Evolutionary conservation across 2,113 vertebrate species (phyloP).

Genomic region (Tenrec ecaudatus): DNA sequence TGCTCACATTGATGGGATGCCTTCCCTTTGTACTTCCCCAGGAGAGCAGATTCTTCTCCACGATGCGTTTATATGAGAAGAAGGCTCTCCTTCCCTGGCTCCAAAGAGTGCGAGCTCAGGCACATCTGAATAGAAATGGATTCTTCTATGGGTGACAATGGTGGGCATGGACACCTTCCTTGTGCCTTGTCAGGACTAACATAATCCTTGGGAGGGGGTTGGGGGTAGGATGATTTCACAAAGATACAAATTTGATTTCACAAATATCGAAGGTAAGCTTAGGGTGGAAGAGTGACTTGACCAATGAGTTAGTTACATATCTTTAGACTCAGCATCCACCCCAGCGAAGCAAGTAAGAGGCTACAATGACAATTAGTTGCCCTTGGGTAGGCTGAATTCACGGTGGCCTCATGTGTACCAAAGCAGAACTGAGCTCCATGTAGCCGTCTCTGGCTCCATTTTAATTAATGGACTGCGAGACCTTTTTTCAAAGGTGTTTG

Average conservation of each 20-base stretch:
- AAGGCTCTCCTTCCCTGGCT: slow-evolving; percentile 11
- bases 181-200: background rate
- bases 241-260: background rate
- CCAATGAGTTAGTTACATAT: background rate
- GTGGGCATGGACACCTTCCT: background rate
- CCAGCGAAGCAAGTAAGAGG: background rate
- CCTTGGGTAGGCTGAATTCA: background rate
- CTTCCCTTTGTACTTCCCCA: background rate
- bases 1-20: slow-evolving; percentile 23
- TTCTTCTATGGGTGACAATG: slow-evolving; percentile 12
- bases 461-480: background rate
- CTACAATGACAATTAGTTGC: background rate
- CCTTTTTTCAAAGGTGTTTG: background rate
- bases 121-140: background rate
- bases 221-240: background rate
- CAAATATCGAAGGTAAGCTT: background rate
- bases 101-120: background rate
- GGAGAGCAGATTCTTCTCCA: slow-evolving; percentile 12
- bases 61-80: background rate
- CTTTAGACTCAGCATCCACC: background rate
- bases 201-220: background rate
- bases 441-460: background rate
- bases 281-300: background rate
- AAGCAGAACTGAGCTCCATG: background rate
- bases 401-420: background rate